phyloP scores from a whole-genome alignment of 2,113 vertebrate species.

The Stegostoma tigrinum region DNA sequence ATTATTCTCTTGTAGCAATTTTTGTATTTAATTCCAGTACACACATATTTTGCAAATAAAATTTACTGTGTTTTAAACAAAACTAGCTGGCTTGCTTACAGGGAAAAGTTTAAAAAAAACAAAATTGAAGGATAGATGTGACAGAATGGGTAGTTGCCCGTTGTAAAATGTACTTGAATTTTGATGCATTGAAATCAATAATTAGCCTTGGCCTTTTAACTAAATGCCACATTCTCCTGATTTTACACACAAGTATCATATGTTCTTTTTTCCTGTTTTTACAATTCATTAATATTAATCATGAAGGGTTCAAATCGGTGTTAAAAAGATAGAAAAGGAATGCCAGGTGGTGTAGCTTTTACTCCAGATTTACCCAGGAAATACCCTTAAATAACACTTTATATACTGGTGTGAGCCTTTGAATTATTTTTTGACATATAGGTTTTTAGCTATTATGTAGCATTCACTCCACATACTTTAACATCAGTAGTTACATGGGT shows the following conservation, averaged over 20 bases:
- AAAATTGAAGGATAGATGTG: background rate
- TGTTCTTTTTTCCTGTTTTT: background rate
- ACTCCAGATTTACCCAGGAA: background rate
- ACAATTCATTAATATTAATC: background rate
- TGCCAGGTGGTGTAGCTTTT: background rate
- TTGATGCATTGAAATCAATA: background rate
- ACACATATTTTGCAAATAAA: background rate
- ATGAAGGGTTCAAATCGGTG: background rate
- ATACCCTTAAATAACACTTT: background rate
- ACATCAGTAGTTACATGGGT: background rate
- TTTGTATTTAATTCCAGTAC: background rate
- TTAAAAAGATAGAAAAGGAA: background rate
- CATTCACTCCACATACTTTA: background rate
- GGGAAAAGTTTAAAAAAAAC: background rate
- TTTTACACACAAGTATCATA: background rate
- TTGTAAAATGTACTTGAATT: background rate
- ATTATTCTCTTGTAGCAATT: background rate
- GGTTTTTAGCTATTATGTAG: background rate
- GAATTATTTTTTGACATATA: background rate
- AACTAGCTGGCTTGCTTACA: background rate
- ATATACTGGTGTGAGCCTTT: background rate
- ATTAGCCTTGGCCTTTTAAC: background rate
- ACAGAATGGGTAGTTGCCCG: no score
- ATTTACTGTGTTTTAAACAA: background rate
- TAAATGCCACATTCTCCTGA: background rate